phyloP scores from a whole-genome alignment of 2,113 vertebrate genomes.

The Xiphias gladius region DNA sequence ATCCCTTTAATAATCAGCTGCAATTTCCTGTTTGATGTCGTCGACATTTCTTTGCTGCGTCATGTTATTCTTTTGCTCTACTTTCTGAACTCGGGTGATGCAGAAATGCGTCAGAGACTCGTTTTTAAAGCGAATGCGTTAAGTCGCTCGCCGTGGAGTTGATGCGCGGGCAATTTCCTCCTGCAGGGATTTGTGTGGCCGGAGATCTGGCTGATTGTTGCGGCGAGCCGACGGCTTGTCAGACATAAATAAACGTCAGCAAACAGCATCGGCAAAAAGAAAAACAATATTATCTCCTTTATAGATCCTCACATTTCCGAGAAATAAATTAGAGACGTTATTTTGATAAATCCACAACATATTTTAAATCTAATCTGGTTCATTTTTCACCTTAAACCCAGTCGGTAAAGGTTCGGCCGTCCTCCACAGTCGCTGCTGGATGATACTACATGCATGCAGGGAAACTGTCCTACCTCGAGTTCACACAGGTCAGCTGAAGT shows the following conservation, averaged over 20 bases:
- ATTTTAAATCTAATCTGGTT: too few species aligned
- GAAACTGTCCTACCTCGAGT: not conserved
- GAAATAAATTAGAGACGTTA: too few species aligned
- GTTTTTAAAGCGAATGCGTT: not conserved
- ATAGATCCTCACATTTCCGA: not conserved
- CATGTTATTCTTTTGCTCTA: not conserved
- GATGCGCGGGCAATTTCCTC: not conserved
- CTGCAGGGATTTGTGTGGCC: not conserved
- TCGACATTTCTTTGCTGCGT: not conserved
- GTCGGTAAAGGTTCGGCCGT: too few species aligned
- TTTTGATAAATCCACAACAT: too few species aligned
- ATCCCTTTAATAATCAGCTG: not conserved
- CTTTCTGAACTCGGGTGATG: too few species aligned
- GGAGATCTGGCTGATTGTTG: not conserved
- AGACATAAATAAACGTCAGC: conserved; percentile 17
- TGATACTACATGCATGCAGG: not conserved
- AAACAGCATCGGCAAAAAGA: not conserved
- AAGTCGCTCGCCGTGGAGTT: not conserved
- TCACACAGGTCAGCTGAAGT: too few species aligned
- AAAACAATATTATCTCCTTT: not conserved
- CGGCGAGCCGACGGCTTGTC: not conserved
- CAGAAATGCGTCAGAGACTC: too few species aligned
- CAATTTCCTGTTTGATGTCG: too few species aligned
- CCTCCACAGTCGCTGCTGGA: not conserved
- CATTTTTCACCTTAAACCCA: too few species aligned